These are phyloP conservation scores for Bradypodion pumilum DNA, from an alignment of 2,797 vertebrate genomes.

Conservation along the genomic window DNA sequence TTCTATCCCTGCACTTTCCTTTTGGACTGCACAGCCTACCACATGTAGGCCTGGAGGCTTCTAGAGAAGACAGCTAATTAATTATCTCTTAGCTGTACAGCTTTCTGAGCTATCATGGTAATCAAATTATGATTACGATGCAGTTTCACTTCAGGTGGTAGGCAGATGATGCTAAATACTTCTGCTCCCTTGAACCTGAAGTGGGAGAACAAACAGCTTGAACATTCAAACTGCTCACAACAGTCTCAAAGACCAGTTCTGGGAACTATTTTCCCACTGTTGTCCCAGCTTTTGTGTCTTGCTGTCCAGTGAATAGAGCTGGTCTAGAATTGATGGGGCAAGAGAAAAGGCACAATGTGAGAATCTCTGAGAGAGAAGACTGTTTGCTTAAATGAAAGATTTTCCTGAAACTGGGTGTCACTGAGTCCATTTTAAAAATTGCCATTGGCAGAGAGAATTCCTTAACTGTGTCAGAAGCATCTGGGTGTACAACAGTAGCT, in stretches of 20 bases:
- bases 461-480: too few species aligned
- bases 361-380: not conserved
- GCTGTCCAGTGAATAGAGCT: not conserved
- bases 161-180: constrained; percentile 15
- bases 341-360: not conserved
- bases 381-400: not conserved
- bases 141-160: constrained; percentile 18
- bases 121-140: not conserved
- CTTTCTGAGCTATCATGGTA: constrained; percentile 25
- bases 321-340: not conserved
- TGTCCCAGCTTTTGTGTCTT: not conserved
- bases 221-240: constrained; percentile 32
- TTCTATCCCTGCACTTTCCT: not conserved
- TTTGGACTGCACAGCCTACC: constrained; percentile 3
- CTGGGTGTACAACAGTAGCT: too few species aligned
- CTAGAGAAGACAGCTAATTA: constrained; percentile 42
- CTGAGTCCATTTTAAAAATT: not conserved
- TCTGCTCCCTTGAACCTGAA: constrained; percentile 43
- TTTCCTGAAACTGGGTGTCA: not conserved
- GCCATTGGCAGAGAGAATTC: too few species aligned
- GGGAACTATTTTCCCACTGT: not conserved
- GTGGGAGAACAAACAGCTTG: constrained; percentile 39
- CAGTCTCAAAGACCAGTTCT: constrained; percentile 12
- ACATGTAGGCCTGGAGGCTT: constrained; percentile 42
- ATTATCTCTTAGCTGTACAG: constrained; percentile 48